Evolutionary conservation across 2,797 vertebrate genomes (phyloP).

Genomic region (Notolepis coatsorum): DNA sequence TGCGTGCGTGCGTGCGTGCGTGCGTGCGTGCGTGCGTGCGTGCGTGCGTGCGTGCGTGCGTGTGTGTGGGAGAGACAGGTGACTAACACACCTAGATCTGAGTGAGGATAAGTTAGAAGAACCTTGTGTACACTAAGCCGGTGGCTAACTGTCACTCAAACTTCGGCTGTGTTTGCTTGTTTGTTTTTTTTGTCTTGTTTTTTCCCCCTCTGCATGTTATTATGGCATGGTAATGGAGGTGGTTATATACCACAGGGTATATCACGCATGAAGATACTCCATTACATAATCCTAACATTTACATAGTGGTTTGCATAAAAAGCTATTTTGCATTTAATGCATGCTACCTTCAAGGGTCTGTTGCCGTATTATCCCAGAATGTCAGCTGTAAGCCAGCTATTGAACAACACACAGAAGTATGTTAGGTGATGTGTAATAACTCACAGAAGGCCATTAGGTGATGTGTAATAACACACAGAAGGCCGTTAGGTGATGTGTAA

Average conservation of each 20-base stretch:
- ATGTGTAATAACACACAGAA: too few relatives aligned
- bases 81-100: conserved; percentile 50
- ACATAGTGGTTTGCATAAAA: conserved; percentile 54
- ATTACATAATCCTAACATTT: conserved; percentile 64
- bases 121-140: conserved; percentile 24
- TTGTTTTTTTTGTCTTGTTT: conserved; percentile 19
- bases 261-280: conserved; percentile 56
- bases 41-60: conserved; percentile 4
- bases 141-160: conserved; percentile 61
- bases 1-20: background rate
- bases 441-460: too few relatives aligned
- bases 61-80: conserved; percentile 21
- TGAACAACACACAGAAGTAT: background rate
- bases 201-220: conserved; percentile 46
- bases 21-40: background rate
- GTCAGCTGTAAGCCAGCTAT: conserved; percentile 32
- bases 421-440: too few relatives aligned
- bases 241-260: conserved; percentile 61
- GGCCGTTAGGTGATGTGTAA: too few relatives aligned
- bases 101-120: conserved; percentile 43
- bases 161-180: background rate
- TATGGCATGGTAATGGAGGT: conserved; percentile 51
- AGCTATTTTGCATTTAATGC: conserved; percentile 17
- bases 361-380: conserved; percentile 35
- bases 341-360: conserved; percentile 21